These are phyloP conservation scores for Loripinus fragilis DNA, from an alignment of 2,888 invertebrate genomes.

Conservation along the genomic window DNA sequence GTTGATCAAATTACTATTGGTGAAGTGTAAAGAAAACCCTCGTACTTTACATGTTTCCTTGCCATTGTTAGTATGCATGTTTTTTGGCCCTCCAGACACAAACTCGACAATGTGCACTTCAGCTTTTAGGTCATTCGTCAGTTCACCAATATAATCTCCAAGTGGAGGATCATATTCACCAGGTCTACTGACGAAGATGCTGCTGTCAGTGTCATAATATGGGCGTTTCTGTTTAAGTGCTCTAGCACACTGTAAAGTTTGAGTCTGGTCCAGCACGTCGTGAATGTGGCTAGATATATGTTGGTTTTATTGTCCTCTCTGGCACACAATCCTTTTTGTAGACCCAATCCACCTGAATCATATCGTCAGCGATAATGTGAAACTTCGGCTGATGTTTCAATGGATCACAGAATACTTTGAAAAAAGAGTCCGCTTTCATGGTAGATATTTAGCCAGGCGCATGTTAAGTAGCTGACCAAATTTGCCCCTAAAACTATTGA, in stretches of 20 bases:
- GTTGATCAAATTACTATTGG: slow-evolving; percentile 45
- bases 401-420: background rate
- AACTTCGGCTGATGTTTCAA: slow-evolving; percentile 25
- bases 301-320: slow-evolving; percentile 32
- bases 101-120: slow-evolving; percentile 63
- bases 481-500: no score
- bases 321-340: slow-evolving; percentile 25
- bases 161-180: slow-evolving; percentile 29
- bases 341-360: slow-evolving; percentile 24
- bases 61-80: slow-evolving; percentile 68
- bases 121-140: slow-evolving; percentile 77
- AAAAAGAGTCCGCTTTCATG: slow-evolving; percentile 26
- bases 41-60: slow-evolving; percentile 66
- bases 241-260: slow-evolving; percentile 29
- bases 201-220: slow-evolving; percentile 45
- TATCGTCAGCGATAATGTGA: slow-evolving; percentile 33
- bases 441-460: slow-evolving; percentile 7
- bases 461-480: slow-evolving; percentile 27
- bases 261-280: slow-evolving; percentile 44
- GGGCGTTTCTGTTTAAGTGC: slow-evolving; percentile 23
- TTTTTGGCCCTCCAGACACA: slow-evolving; percentile 80
- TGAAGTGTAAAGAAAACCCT: slow-evolving; percentile 66
- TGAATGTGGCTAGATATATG: slow-evolving; percentile 40
- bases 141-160: slow-evolving; percentile 63
- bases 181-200: slow-evolving; percentile 28